phyloP scores from a whole-genome alignment of 2,797 vertebrate genomes.

The Mastacembelus armatus region DNA sequence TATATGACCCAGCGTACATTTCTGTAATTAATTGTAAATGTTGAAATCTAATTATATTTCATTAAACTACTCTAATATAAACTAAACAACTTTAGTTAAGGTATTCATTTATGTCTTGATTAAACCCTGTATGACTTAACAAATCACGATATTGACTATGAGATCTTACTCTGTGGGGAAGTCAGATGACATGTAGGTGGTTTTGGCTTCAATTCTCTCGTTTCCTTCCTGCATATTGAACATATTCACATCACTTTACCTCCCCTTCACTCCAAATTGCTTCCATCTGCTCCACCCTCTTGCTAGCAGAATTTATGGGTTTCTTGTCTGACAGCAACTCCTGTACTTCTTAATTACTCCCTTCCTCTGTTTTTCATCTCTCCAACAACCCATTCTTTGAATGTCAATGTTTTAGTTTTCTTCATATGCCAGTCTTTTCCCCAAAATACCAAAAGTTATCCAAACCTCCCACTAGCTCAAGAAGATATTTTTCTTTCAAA shows the following conservation, averaged over 20 bases:
- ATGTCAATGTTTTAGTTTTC: conserved; percentile 57
- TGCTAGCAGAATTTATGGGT: conserved; percentile 2
- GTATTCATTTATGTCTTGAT: no score
- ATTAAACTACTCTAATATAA: neutral
- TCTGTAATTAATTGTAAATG: no score
- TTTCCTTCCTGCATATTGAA: conserved; percentile 10
- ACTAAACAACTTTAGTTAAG: neutral
- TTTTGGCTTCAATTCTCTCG: neutral
- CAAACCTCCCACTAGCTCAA: conserved; percentile 13
- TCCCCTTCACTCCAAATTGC: conserved; percentile 9
- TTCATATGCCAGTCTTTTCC: conserved; percentile 56
- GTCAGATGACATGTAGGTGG: conserved; percentile 9
- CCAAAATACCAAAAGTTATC: conserved; percentile 61
- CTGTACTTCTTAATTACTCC: conserved; percentile 53
- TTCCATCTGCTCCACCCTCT: conserved; percentile 30
- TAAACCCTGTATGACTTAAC: neutral
- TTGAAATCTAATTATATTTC: no score
- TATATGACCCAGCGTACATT: neutral
- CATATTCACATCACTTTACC: conserved; percentile 4
- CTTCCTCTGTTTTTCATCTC: conserved; percentile 41
- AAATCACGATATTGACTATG: neutral
- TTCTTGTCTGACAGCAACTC: conserved; percentile 38
- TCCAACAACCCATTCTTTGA: conserved; percentile 40
- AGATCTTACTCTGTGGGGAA: neutral
- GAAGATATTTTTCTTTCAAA: neutral